Base-by-base conservation (phyloP, 2,888 invertebrate genomes). In the Cylindroiulus punctatus region DNA sequence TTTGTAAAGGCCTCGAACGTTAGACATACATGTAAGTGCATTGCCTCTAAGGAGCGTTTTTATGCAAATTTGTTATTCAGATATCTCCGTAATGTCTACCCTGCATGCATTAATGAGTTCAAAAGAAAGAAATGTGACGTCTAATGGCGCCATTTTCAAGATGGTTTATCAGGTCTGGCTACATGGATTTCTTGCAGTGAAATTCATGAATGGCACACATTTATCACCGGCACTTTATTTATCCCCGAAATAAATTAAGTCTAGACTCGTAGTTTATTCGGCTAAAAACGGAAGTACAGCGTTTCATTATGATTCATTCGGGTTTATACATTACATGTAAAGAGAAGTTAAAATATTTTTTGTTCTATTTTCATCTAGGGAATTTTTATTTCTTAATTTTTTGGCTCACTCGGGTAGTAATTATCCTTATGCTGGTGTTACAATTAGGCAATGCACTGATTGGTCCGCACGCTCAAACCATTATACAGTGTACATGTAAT, bases 191-290 rank as follows among this genome's bases (percentile, higher is more conserved):
- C n/a, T 5, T 57, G n/a, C 7, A n/a, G n/a, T 57, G 57, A n/a
- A n/a, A 57, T 57, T 57, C n/a, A 57, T 57, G 57, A 57, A 57
- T 57, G 57, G n/a, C 57, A 57, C 40, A n/a, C 57, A 57, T 57
- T 57, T 57, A 57, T 57, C 57, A n/a, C n/a, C 57, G 57, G n/a
- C 57, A 57, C 57, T 57, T 57, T 57, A 57, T 17, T 57, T n/a
- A 57, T 57, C 57, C n/a, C 57, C 5, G 57, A 57, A 57, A 57
- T 57, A 47, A 47, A 47, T 19, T 47, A 1, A 19, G 57, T 57
- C 57, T 57, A 57, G 57, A 57, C 57, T 57, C 19, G n/a, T 17
- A n/a, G 57, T 1, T n/a, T n/a, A 47, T 47, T 4, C 47, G 3
- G 19, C 47, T 3, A 12, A 47, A 47, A 47, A 47, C 14, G 19